Conservation (phyloP, 2,888 invertebrate species). For the Brachyptera risi region DNA sequence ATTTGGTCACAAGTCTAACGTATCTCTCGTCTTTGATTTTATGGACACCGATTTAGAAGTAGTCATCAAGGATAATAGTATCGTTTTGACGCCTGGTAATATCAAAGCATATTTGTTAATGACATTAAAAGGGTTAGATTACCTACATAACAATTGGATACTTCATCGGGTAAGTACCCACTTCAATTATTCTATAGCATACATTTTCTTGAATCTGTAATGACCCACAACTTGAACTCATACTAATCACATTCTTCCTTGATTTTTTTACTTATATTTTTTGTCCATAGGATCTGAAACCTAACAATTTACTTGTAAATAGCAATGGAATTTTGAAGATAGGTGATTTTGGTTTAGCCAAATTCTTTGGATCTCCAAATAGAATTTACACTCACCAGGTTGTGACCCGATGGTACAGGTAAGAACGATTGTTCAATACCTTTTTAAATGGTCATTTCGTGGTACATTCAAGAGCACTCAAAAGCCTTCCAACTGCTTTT, state of each 20-base stretch:
- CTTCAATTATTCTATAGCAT: background rate
- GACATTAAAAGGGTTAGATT: slow-evolving; percentile 92
- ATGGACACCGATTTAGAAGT: slow-evolving; percentile 99
- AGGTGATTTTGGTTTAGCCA: slow-evolving; percentile 98
- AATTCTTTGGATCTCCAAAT: slow-evolving; percentile 94
- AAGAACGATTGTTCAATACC: too few relatives aligned
- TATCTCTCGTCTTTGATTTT: slow-evolving; percentile 97
- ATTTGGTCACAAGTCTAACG: slow-evolving; percentile 97
- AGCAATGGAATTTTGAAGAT: slow-evolving; percentile 90
- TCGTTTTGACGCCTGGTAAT: slow-evolving; percentile 85
- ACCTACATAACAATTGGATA: slow-evolving; percentile 93
- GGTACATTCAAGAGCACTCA: too few relatives aligned
- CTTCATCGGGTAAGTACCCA: slow-evolving; percentile 67
- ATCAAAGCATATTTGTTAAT: slow-evolving; percentile 95
- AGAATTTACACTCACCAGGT: slow-evolving; percentile 97
- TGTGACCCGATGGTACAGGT: slow-evolving; percentile 91
- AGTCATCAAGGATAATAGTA: slow-evolving; percentile 80
- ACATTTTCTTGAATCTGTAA: too few relatives aligned
- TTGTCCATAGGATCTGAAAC: slow-evolving; percentile 76
- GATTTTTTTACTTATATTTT: background rate
- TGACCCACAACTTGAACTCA: too few relatives aligned
- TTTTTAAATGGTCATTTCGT: too few relatives aligned
- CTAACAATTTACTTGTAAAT: slow-evolving; percentile 96
- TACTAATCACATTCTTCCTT: too few relatives aligned
- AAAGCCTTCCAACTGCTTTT: too few relatives aligned